These are phyloP conservation scores for Orientallactaga bullata DNA, from an alignment of 2,113 vertebrate species.

Conservation along the genomic window DNA sequence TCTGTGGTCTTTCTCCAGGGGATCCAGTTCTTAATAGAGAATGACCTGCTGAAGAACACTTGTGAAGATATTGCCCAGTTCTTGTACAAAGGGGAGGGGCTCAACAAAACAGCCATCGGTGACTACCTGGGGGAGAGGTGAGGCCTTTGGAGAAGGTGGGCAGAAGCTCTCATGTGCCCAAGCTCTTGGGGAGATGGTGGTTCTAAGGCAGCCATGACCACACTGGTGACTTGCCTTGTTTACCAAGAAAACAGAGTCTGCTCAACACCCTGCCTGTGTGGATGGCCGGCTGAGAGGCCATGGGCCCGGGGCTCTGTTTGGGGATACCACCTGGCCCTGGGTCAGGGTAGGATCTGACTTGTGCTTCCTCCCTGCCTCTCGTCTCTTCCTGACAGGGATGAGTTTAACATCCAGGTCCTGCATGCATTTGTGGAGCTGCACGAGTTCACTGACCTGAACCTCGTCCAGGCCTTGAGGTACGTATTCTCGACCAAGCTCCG, in stretches of 20 bases:
- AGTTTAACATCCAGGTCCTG: conserved; percentile 97
- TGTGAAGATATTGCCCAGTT: conserved; percentile 97
- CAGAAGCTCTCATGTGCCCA: rapidly evolving
- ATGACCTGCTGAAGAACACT: conserved; percentile 95
- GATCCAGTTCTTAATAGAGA: conserved; percentile 97
- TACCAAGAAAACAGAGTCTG: not conserved
- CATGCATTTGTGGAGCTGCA: conserved; percentile 98
- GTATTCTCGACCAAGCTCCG: not conserved
- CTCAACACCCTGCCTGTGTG: no score
- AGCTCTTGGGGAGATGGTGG: rapidly evolving
- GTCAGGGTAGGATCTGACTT: not conserved
- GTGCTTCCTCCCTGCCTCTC: not conserved
- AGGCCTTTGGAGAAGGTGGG: not conserved
- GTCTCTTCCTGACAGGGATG: conserved; percentile 89
- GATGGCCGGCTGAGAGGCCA: not conserved
- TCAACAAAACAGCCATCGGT: conserved; percentile 98
- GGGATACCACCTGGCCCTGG: rapidly evolving
- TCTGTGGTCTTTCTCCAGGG: conserved; percentile 88
- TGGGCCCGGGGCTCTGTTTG: rapidly evolving
- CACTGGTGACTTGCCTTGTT: not conserved
- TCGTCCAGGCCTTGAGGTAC: conserved; percentile 91
- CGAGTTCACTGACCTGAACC: conserved; percentile 98
- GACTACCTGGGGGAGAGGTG: conserved; percentile 98
- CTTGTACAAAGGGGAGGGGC: conserved; percentile 97
- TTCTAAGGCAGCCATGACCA: not conserved